These are phyloP conservation scores for Dysmachus trigonus DNA, from an alignment of 2,888 invertebrate genomes.

Conservation along the genomic window DNA sequence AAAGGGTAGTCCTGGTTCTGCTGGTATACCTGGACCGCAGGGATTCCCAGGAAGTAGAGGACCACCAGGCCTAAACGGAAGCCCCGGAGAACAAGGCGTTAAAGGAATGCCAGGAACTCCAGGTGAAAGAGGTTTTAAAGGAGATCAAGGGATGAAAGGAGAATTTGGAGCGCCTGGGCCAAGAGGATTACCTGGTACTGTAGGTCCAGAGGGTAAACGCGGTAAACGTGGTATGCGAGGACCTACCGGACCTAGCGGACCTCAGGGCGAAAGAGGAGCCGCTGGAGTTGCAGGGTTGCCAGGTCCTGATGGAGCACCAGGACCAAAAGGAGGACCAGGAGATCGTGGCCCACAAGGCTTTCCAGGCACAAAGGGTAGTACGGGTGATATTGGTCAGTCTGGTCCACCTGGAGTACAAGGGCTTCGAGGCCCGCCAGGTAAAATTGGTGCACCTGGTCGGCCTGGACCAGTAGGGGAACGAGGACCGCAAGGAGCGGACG, in stretches of 20 bases:
- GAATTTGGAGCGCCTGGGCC: slow-evolving; percentile 78
- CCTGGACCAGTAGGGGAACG: slow-evolving; percentile 76
- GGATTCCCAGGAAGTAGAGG: slow-evolving; percentile 87
- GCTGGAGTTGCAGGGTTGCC: slow-evolving; percentile 71
- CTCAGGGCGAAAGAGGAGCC: slow-evolving; percentile 75
- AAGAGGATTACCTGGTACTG: slow-evolving; percentile 77
- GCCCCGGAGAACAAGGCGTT: slow-evolving; percentile 75
- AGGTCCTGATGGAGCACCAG: slow-evolving; percentile 80
- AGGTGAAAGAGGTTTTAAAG: slow-evolving; percentile 83
- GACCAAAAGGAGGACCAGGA: slow-evolving; percentile 78
- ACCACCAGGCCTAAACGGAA: slow-evolving; percentile 77
- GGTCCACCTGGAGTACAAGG: slow-evolving; percentile 71
- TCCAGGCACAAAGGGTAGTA: slow-evolving; percentile 71
- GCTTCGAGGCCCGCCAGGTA: slow-evolving; percentile 71
- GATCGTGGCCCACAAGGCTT: slow-evolving; percentile 76
- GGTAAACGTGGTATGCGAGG: slow-evolving; percentile 82
- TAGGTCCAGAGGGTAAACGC: slow-evolving; percentile 80
- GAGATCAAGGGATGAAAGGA: slow-evolving; percentile 80
- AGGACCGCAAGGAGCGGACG: slow-evolving; percentile 83
- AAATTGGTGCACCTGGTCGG: slow-evolving; percentile 77
- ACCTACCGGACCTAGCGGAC: slow-evolving; percentile 77
- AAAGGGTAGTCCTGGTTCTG: slow-evolving; percentile 78
- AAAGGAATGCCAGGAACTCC: slow-evolving; percentile 80
- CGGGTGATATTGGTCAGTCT: slow-evolving; percentile 70
- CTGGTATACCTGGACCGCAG: slow-evolving; percentile 78